phyloP scores from a whole-genome alignment of 2,888 invertebrate genomes.

The Melanargia galathea region DNA sequence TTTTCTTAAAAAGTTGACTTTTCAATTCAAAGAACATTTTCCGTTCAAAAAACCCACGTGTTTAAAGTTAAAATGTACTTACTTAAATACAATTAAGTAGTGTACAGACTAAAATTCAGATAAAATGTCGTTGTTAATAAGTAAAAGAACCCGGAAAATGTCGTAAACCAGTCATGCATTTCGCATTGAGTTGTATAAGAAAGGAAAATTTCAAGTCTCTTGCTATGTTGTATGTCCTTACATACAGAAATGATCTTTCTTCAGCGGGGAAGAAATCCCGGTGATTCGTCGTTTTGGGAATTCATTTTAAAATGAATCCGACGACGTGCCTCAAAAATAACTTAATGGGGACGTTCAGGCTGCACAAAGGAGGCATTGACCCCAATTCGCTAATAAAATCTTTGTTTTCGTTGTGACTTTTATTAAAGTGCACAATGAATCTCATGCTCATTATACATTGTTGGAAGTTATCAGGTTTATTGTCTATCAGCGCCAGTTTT shows the following conservation, averaged over 20 bases:
- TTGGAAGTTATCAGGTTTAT: neutral
- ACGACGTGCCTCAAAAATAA: slow-evolving; percentile 35
- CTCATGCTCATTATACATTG: neutral
- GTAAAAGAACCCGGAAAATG: neutral
- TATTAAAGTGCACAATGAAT: slow-evolving; percentile 11
- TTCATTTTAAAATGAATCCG: slow-evolving; percentile 27
- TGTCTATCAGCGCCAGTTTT: neutral
- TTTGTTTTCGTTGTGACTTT: slow-evolving; percentile 27
- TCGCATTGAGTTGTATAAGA: neutral
- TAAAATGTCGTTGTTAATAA: neutral
- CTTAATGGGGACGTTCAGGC: slow-evolving; percentile 32
- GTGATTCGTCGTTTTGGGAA: slow-evolving; percentile 31
- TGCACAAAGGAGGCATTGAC: slow-evolving; percentile 40
- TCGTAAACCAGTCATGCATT: neutral
- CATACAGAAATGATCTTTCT: slow-evolving; percentile 15
- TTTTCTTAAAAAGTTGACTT: neutral
- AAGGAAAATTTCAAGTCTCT: neutral
- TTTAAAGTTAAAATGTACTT: neutral
- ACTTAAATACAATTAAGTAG: too few relatives aligned
- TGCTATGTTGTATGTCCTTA: slow-evolving; percentile 32
- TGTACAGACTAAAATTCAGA: neutral
- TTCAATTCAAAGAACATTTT: neutral
- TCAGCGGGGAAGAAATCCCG: slow-evolving; percentile 20
- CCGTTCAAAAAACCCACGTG: neutral
- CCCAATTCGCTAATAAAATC: slow-evolving; percentile 25